Percentiles rank a stretch among this genome's conserved stretches.
phyloP scores from a whole-genome alignment of 2,797 vertebrate species.

The Pseudomugil gertrudae region DNA sequence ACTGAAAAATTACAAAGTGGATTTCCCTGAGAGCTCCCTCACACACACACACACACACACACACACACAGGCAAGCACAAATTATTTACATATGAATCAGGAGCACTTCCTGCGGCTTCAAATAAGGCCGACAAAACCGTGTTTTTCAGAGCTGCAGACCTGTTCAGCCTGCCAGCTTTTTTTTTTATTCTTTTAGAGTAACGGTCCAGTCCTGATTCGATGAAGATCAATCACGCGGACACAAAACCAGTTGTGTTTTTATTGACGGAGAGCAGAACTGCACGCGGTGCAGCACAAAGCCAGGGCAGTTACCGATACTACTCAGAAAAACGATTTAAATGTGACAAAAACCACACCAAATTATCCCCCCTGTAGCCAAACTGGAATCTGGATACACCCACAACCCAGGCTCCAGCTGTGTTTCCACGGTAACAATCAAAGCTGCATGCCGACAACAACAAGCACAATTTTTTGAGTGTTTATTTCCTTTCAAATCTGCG shows the following conservation, averaged over 20 bases:
- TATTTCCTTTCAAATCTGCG: not conserved
- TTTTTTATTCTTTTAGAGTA: not conserved
- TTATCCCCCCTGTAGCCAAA: not conserved
- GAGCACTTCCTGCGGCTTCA: constrained; percentile 1
- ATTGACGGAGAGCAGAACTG: constrained; percentile 20
- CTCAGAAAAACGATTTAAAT: not conserved
- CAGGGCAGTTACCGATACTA: constrained; percentile 11
- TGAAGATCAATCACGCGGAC: constrained; percentile 4
- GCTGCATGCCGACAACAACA: not conserved
- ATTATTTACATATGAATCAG: constrained; percentile 47
- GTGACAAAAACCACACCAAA: too few species aligned
- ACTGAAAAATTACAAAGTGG: constrained; percentile 4
- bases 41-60: constrained; percentile 5
- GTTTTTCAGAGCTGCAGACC: constrained; percentile 8
- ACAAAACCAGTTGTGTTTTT: not conserved
- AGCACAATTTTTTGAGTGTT: not conserved
- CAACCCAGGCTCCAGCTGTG: not conserved
- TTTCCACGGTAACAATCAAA: not conserved
- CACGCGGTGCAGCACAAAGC: constrained; percentile 17
- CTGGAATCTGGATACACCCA: not conserved
- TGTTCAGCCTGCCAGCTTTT: not conserved
- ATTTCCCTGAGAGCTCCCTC: constrained; percentile 1
- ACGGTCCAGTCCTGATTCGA: not conserved
- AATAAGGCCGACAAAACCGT: constrained; percentile 24
- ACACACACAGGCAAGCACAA: constrained; percentile 19